These are phyloP conservation scores for Bombus waltoni DNA, from an alignment of 1,140 invertebrate genomes.

Conservation along the genomic window DNA sequence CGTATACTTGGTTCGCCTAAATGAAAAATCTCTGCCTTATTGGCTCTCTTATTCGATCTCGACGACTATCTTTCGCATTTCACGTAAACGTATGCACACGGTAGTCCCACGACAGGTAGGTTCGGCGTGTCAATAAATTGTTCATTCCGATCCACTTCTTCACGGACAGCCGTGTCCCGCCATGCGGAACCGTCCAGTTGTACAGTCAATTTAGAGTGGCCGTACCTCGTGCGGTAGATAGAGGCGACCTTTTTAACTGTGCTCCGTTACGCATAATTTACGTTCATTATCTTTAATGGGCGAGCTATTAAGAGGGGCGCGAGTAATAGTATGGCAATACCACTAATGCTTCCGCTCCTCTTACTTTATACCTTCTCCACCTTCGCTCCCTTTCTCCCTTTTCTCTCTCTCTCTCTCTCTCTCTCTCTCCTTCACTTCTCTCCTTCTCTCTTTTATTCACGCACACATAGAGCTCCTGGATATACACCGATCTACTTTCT, in stretches of 20 bases:
- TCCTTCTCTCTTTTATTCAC: neutral
- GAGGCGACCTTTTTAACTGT: conserved; percentile 71
- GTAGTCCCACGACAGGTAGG: neutral
- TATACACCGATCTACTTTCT: neutral
- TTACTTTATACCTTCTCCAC: conserved; percentile 45
- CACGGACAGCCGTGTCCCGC: neutral
- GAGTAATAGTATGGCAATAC: conserved; percentile 71
- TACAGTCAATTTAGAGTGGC: conserved; percentile 55
- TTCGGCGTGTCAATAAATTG: conserved; percentile 42
- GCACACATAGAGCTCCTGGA: neutral
- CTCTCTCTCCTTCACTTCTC: neutral
- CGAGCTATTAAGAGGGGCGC: conserved; percentile 70
- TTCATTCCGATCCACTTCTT: conserved; percentile 40
- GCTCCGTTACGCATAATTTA: conserved; percentile 73
- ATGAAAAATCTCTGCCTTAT: no score
- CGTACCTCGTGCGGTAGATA: conserved; percentile 59
- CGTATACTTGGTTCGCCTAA: no score
- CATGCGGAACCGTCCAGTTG: conserved; percentile 30
- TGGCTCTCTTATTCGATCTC: no score
- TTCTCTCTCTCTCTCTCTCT: neutral
- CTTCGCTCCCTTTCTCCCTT: conserved; percentile 1
- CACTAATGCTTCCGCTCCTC: conserved; percentile 67
- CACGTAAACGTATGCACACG: neutral
- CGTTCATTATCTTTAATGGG: conserved; percentile 74
- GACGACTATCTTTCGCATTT: neutral